These are phyloP conservation scores for Limnothrissa miodon DNA, from an alignment of 2,113 vertebrate genomes.

Conservation along the genomic window DNA sequence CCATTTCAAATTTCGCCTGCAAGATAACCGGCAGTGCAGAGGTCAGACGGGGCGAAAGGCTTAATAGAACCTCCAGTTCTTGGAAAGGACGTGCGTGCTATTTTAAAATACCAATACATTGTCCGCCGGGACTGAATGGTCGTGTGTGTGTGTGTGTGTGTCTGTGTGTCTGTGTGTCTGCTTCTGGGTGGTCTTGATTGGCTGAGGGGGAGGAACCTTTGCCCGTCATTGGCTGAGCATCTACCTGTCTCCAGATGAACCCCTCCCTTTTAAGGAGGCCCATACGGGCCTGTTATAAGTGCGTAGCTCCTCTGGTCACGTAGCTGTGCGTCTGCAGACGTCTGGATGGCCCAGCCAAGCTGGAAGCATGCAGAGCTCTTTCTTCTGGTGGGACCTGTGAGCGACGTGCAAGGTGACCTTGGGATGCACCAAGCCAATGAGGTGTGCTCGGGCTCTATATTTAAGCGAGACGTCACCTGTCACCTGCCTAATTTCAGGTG, in stretches of 20 bases:
- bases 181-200: not conserved
- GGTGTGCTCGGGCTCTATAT: not conserved
- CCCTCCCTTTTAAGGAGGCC: not conserved
- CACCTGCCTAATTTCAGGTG: not conserved
- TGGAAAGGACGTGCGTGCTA: not conserved
- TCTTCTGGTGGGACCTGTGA: not conserved
- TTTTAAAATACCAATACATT: not conserved
- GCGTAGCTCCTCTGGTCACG: not conserved
- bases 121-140: not conserved
- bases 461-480: not conserved
- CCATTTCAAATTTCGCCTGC: not conserved
- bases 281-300: not conserved
- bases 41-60: not conserved
- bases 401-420: not conserved
- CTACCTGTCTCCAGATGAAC: not conserved
- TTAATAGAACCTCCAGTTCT: not conserved
- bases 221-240: not conserved
- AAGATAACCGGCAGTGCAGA: not conserved
- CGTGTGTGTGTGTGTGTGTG: too few species aligned
- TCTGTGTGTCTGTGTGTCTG: not conserved
- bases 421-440: not conserved
- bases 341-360: not conserved
- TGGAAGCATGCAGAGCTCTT: not conserved
- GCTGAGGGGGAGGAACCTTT: not conserved
- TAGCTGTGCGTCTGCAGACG: not conserved